These are phyloP conservation scores for Flabesymbios commensalis DNA, from an alignment of 2,888 invertebrate species.

Conservation along the genomic window DNA sequence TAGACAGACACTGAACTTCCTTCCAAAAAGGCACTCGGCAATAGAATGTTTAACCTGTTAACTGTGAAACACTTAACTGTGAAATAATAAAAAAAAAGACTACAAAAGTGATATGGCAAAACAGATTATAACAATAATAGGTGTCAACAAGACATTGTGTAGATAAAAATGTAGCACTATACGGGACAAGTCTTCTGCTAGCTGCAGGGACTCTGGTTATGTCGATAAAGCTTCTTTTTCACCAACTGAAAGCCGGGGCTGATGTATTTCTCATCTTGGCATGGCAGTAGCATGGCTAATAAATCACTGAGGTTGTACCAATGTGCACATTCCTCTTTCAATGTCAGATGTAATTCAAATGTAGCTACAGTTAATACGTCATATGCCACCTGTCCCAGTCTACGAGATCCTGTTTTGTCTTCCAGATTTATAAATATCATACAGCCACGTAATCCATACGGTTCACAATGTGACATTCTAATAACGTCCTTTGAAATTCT, in stretches of 20 bases:
- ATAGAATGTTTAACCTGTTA: too few species aligned
- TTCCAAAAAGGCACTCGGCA: too few species aligned
- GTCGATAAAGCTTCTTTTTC: slow-evolving; percentile 86
- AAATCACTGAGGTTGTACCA: slow-evolving; percentile 89
- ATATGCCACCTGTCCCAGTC: slow-evolving; percentile 78
- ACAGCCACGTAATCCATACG: slow-evolving; percentile 83
- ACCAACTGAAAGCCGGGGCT: slow-evolving; percentile 85
- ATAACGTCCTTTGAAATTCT: slow-evolving; percentile 80
- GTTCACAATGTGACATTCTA: slow-evolving; percentile 83
- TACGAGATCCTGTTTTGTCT: slow-evolving; percentile 63
- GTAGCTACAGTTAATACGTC: slow-evolving; percentile 87
- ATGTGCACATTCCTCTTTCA: slow-evolving; percentile 83
- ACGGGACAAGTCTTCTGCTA: too few species aligned
- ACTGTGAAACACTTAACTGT: too few species aligned
- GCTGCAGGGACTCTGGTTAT: slow-evolving; percentile 18
- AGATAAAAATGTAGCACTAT: too few species aligned
- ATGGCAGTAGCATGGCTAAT: slow-evolving; percentile 62
- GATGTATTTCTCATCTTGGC: slow-evolving; percentile 71
- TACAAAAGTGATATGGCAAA: too few species aligned
- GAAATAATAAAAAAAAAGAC: too few species aligned
- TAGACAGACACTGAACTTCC: too few species aligned
- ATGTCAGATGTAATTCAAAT: slow-evolving; percentile 85
- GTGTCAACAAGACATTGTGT: too few species aligned
- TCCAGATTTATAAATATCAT: slow-evolving; percentile 83
- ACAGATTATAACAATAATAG: too few species aligned